Base-by-base conservation (phyloP, 2,113 vertebrate species). In the Rutilus rutilus region DNA sequence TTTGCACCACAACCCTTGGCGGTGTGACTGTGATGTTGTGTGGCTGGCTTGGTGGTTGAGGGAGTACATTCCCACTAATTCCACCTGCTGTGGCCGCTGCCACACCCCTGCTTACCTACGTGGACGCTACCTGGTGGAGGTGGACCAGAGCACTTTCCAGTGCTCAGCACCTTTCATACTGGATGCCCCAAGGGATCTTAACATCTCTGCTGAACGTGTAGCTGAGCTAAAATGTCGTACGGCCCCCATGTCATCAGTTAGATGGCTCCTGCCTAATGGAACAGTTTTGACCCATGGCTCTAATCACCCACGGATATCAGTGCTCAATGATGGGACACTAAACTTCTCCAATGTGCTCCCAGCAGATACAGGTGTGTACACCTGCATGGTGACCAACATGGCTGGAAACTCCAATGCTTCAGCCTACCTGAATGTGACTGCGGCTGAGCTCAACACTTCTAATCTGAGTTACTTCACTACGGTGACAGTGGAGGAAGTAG, bases 301-400 rank as follows among this genome's bases (percentile, higher is more conserved):
- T 9, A 93, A 93, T 91, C 97, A 98, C 92, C 97, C 97, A 0
- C 93, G 97, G 91, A 95, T 99, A 86, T 93, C 96, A 0, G 97
- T 99, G 81, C 97, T 98, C 76, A 98, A 97, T 0, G 97, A 99
- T 1, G 98, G 98, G 86, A 98, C 98, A 15, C 91, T 99, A 85
- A 98, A 98, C 94, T 99, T 99, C 93, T 97, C 97, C 80, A 97
- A 97, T 0, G 97, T 99, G 85, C 88, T 99, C 89, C 90, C 96
- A 2, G 94, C 91, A 9, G 98, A 99, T 93, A 99, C 97, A 0
- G 98, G 98, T 14, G 85, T 97, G 0, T 99, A 99, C 92, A 99
- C 97, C 59, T 99, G 98, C 94, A 99, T 98, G 97, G 98, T 99
- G 90, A 97, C 97, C 91, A 99, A 99, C 23, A 97, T 98, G 96